These are phyloP conservation scores for Chrysotoxum bicinctum DNA, from an alignment of 2,888 invertebrate species.

Conservation along the genomic window DNA sequence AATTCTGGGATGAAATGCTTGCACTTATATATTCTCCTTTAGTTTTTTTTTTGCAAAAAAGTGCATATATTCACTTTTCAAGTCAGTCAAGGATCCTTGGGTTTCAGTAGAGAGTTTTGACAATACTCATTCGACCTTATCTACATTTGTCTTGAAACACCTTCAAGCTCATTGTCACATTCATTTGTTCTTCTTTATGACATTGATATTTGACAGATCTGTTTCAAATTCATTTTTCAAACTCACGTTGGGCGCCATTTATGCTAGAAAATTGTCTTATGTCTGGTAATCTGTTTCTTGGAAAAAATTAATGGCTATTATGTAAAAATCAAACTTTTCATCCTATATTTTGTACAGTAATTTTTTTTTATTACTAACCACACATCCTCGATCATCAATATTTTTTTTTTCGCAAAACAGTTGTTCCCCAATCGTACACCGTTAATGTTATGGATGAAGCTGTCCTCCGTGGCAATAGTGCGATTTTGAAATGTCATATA, in stretches of 20 bases:
- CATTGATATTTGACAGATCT: background rate
- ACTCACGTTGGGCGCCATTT: constrained; percentile 1
- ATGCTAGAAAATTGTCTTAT: background rate
- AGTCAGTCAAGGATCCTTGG: background rate
- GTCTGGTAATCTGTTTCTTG: background rate
- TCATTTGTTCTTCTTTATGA: background rate
- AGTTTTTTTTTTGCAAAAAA: too few relatives aligned
- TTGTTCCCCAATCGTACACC: constrained; percentile 94
- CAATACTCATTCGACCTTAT: too few relatives aligned
- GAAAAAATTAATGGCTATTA: background rate
- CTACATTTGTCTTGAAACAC: background rate
- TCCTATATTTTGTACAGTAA: constrained; percentile 10
- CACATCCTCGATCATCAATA: constrained; percentile 79
- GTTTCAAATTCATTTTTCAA: background rate
- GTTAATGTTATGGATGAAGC: constrained; percentile 97
- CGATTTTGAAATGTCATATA: constrained; percentile 95
- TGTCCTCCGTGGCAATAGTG: constrained; percentile 94
- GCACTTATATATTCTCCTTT: too few relatives aligned
- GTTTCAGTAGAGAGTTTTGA: too few relatives aligned
- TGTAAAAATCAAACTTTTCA: background rate
- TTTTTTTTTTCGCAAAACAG: constrained; percentile 82
- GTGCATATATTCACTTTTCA: background rate
- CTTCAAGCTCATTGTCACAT: too few relatives aligned
- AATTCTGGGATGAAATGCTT: too few relatives aligned
- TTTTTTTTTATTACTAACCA: constrained; percentile 3